A percentile compares a stretch with the other conserved stretches of the same genome.
Evolutionary conservation across 2,113 vertebrate species (phyloP).

Genomic region (Corydoras sp.): DNA sequence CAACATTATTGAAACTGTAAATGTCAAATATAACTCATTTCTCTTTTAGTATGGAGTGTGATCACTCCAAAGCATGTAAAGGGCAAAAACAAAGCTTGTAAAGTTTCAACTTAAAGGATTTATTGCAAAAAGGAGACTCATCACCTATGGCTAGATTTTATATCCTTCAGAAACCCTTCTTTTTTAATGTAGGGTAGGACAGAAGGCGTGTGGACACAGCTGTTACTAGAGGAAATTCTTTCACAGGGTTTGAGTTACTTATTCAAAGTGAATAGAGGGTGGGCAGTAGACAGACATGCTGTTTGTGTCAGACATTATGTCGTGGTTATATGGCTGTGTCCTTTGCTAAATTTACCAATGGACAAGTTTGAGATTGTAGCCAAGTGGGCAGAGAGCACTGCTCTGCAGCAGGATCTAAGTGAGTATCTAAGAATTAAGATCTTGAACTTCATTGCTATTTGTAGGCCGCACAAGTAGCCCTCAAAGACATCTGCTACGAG

Average conservation of each 20-base stretch:
- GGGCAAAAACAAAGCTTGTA: no score
- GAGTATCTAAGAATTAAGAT: background rate
- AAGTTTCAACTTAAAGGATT: background rate
- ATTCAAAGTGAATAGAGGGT: constrained; percentile 35
- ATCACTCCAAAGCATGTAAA: no score
- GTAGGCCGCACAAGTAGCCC: background rate
- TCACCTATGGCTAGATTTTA: background rate
- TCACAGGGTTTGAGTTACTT: constrained; percentile 47
- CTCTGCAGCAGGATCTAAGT: background rate
- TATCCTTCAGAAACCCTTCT: background rate
- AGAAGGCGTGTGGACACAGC: constrained; percentile 39
- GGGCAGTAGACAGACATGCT: constrained; percentile 31
- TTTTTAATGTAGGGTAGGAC: background rate
- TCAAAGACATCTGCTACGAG: background rate
- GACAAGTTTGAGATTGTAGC: background rate
- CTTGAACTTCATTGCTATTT: background rate
- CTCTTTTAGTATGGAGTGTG: no score
- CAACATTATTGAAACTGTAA: no score
- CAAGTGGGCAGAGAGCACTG: background rate
- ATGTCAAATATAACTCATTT: no score
- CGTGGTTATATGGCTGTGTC: constrained; percentile 44
- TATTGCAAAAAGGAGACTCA: background rate
- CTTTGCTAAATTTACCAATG: constrained; percentile 26
- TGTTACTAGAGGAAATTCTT: constrained; percentile 31
- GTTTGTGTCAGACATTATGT: constrained; percentile 29